phyloP scores from a whole-genome alignment of 2,797 vertebrate species.

The Falco columbarius region DNA sequence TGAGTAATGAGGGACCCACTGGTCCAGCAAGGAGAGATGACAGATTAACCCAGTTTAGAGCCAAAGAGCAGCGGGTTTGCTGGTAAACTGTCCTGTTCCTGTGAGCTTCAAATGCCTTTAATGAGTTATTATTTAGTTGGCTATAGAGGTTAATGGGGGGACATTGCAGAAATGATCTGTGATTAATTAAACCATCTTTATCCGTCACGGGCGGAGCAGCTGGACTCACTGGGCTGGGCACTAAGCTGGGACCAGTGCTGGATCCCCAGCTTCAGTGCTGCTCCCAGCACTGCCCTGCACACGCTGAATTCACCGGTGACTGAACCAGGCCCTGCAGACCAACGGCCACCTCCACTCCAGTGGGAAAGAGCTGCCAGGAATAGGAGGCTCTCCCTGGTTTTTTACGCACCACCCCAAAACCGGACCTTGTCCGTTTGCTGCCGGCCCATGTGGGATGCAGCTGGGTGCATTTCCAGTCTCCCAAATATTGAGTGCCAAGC shows the following conservation, averaged over 20 bases:
- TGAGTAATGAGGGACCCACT: background rate
- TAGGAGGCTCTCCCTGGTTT: accelerated
- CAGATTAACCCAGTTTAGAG: conserved; percentile 55
- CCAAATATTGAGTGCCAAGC: accelerated
- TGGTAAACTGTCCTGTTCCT: conserved; percentile 44
- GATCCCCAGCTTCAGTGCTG: accelerated
- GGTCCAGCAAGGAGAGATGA: background rate
- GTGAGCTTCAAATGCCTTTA: conserved; percentile 27
- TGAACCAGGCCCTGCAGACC: background rate
- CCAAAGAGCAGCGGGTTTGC: conserved; percentile 19
- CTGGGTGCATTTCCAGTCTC: accelerated
- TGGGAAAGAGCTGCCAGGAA: background rate
- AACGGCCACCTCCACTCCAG: accelerated
- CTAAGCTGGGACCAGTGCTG: background rate
- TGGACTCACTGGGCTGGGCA: background rate
- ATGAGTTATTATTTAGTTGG: conserved; percentile 56
- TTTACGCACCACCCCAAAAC: background rate
- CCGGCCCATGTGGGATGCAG: accelerated
- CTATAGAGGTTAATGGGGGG: conserved; percentile 47
- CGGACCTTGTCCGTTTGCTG: accelerated
- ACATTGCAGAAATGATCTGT: conserved; percentile 28
- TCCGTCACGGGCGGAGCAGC: accelerated
- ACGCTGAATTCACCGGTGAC: accelerated
- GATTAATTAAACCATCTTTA: conserved; percentile 50
- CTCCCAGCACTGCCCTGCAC: accelerated